Base-by-base conservation (phyloP, 2,113 vertebrate genomes). In the Cyanistes caeruleus region DNA sequence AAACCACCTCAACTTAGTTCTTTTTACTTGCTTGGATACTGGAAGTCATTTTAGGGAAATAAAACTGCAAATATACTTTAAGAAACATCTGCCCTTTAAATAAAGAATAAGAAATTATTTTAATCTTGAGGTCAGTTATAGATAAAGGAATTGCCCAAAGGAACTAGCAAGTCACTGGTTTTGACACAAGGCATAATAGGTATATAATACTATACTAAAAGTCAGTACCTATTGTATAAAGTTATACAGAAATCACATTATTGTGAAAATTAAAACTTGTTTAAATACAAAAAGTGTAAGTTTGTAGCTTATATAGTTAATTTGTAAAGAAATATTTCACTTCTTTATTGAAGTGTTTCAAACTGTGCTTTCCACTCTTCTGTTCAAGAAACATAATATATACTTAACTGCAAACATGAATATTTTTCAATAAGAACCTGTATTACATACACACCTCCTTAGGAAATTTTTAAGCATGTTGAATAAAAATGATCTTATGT, bases 311-410 rank as follows among this genome's bases (percentile, higher is more conserved):
- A 51, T 33, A 15, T 9, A 37, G 14, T 52, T 59, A 11, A 8
- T 44, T 65, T 41, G 9, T 21, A 88, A 76, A 84, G 33, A 53
- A 73, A 9, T 10, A 15, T 2, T 84, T 23, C 12, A 3, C 15
- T 55, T 44, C 68, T 62, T 53, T 49, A 52, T 3, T 58, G 5
- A 67, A 56, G 11, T 17, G 23, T 33, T 77, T 70, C 16, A 74
- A 77, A 43, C 4, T 12, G 5, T 4, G 7, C 43, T 70, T 88
- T 58, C 14, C 24, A 46, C 70, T 83, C 39, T 44, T 84, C 33
- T 21, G 1, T 7, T 80, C 33, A 19, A 86, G 12, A 14, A 74
- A 22, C 4, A 10, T 2, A 31, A 9, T 13, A 43, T 2, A 0
- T 19, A 67, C 18, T 28, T 20, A 7, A 41, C 44, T 37, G 17